Percentiles rank a stretch among this genome's conserved stretches.
phyloP scores from a whole-genome alignment of 2,113 vertebrate genomes.

The Epinephelus lanceolatus region DNA sequence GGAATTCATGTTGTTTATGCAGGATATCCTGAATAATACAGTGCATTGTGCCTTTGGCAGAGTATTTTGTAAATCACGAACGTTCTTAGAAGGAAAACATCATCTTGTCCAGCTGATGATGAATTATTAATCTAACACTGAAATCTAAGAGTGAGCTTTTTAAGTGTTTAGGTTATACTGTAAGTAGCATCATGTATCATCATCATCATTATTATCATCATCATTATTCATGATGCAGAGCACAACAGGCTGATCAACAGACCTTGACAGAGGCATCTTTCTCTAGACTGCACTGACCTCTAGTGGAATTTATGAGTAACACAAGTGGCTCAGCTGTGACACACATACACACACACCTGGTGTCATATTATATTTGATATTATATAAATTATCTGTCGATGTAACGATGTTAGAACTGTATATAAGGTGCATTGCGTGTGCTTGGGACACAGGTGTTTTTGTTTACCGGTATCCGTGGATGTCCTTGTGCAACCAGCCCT shows the following conservation, averaged over 20 bases:
- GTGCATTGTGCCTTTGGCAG: slow-evolving; percentile 4
- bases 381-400: background rate
- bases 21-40: slow-evolving; percentile 42
- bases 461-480: background rate
- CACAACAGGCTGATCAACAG: background rate
- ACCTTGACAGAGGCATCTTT: background rate
- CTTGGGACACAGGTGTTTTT: background rate
- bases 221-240: background rate
- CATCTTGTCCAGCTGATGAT: background rate
- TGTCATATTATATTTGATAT: background rate
- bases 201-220: background rate
- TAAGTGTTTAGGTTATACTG: background rate
- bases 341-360: background rate
- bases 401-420: background rate
- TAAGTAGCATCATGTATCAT: background rate
- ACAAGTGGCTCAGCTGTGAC: background rate
- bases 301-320: slow-evolving; percentile 36
- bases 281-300: slow-evolving; percentile 50
- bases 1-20: slow-evolving; percentile 33
- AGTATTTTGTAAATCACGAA: background rate
- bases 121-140: background rate
- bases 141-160: background rate
- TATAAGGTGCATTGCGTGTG: accelerated
- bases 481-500: slow-evolving; percentile 23
- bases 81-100: background rate